A percentile compares a stretch with the other conserved stretches of the same genome.
Evolutionary conservation across 2,797 vertebrate species (phyloP).

Genomic region (Chloroceryle inda): DNA sequence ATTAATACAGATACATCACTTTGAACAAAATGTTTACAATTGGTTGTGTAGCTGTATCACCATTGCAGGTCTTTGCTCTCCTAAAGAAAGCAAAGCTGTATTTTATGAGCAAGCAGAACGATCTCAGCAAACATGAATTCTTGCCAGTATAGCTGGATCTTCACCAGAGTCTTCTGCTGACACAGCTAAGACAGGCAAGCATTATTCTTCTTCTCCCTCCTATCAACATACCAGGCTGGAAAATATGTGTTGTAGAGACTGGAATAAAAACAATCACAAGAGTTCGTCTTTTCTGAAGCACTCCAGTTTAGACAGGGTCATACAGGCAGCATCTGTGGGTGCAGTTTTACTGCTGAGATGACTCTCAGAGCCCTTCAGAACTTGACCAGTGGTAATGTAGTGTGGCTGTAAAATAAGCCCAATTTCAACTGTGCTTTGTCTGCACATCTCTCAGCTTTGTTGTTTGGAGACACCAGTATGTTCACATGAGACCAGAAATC

Average conservation of each 20-base stretch:
- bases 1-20: neutral
- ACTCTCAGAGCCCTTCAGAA: neutral
- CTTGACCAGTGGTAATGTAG: neutral
- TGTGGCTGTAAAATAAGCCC: constrained; percentile 37
- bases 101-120: neutral
- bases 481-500: neutral
- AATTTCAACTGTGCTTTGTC: neutral
- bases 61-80: neutral
- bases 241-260: neutral
- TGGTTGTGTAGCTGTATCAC: neutral
- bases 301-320: constrained; percentile 43
- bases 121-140: neutral
- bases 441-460: neutral
- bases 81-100: neutral
- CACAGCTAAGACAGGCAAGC: neutral
- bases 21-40: neutral
- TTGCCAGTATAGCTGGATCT: neutral
- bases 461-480: neutral
- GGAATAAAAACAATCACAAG: constrained; percentile 31
- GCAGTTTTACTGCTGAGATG: constrained; percentile 23
- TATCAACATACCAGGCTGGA: constrained; percentile 7
- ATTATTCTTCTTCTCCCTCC: neutral
- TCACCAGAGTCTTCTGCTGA: constrained; percentile 51
- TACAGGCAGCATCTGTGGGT: neutral
- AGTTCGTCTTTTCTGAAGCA: constrained; percentile 28